These are phyloP conservation scores for Montifringilla adamsi DNA, from an alignment of 2,113 vertebrate species.

Conservation along the genomic window DNA sequence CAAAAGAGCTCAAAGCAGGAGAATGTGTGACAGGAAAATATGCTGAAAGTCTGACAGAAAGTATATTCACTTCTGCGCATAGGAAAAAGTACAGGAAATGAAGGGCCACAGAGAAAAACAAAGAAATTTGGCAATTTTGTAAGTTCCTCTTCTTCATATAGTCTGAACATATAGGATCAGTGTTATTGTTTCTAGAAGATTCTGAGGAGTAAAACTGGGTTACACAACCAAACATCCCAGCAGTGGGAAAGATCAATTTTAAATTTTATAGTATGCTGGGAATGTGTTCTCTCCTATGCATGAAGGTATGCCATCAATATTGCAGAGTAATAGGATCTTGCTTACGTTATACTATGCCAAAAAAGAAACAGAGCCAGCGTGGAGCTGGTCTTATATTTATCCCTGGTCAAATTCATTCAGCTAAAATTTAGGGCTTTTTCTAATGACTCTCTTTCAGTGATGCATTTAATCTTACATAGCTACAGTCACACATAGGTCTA, in stretches of 20 bases:
- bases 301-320: neutral
- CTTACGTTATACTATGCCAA: neutral
- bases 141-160: neutral
- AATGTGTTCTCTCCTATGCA: neutral
- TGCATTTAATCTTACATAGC: neutral
- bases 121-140: neutral
- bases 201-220: neutral
- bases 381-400: neutral
- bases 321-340: neutral
- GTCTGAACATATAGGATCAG: neutral
- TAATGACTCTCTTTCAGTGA: neutral
- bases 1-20: conserved; percentile 50
- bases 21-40: neutral
- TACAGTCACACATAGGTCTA: neutral
- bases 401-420: neutral
- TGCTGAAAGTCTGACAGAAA: conserved; percentile 32
- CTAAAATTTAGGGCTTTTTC: neutral
- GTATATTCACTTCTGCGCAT: neutral
- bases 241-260: neutral
- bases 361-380: neutral
- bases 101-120: neutral
- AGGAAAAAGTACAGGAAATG: neutral
- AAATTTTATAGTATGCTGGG: neutral
- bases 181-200: neutral
- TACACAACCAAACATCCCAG: neutral